Base-by-base conservation (phyloP, 2,888 invertebrate species). In the Gari tellinella region DNA sequence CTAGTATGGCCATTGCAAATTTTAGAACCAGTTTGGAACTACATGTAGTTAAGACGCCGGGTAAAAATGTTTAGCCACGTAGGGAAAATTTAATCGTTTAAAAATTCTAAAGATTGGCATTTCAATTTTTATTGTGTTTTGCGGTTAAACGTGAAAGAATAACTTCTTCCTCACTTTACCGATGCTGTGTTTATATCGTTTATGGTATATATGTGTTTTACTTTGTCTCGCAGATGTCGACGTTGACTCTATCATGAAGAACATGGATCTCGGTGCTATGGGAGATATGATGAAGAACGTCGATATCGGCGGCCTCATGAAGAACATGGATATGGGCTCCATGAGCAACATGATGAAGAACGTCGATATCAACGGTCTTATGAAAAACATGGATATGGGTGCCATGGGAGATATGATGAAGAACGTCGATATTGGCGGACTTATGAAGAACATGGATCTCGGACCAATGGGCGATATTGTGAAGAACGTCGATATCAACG, bases 371-470 rank as follows among this genome's bases (percentile, higher is more conserved):
- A 31, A 43, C 4, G 31, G 31, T 4, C 49, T 76, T 10, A 72
- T 76, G 76, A 63, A 70, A 23, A 76, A 76, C 57, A 72, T 76
- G 56, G 72, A 76, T 45, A 46, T 72, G 17, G 61, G 23, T 1
- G 37, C 55, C 25, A 68, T 62, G 40, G 40, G 21, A 1, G 41
- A 38, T 23, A 61, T 69, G 14, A 51, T 66, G 66, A 66, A 66
- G 46, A 62, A 62, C 45, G 40, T 62, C 40, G 62, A 62, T 23
- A 62, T 68, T 49, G 31, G 48, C 40, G 56, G 67, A 10, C 52
- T 68, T 0, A 77, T 77, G 72, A 55, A 68, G 43, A 72, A 72
- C 43, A 58, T 72, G 60, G 72, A 76, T 40, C 63, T 76, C 51
- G 72, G 72, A 45, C 40, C 63, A 7, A 61, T 75, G 46, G 40